Evolutionary conservation across 2,888 invertebrate species (phyloP).

Genomic region (Pollenia amentaria): DNA sequence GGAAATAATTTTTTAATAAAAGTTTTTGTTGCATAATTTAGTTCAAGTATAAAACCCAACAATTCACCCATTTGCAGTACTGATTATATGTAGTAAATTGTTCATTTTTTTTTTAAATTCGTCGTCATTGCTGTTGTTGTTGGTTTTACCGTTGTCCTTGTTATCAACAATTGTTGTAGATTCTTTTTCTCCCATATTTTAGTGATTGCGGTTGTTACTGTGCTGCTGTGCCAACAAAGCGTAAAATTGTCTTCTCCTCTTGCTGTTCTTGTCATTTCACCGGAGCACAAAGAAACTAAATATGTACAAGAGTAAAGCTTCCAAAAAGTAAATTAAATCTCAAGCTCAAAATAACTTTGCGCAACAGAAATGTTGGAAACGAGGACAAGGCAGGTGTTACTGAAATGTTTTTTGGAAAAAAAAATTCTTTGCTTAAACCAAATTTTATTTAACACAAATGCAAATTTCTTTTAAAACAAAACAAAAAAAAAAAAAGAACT

Average conservation of each 20-base stretch:
- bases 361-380: constrained; percentile 41
- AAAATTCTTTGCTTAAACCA: constrained; percentile 16
- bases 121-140: constrained; percentile 23
- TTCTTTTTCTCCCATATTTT: constrained; percentile 46
- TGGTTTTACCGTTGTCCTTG: constrained; percentile 55
- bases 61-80: constrained; percentile 3
- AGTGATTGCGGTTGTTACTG: constrained; percentile 61
- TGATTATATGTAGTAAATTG: constrained; percentile 25
- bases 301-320: constrained; percentile 61
- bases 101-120: constrained; percentile 37
- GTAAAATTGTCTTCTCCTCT: constrained; percentile 74
- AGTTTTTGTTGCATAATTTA: too few relatives aligned
- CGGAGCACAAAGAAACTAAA: constrained; percentile 38
- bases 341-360: constrained; percentile 58
- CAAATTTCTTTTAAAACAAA: constrained; percentile 53
- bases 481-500: constrained; percentile 23
- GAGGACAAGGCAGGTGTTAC: constrained; percentile 68
- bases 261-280: constrained; percentile 31
- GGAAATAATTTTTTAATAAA: too few relatives aligned
- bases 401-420: constrained; percentile 50
- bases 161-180: constrained; percentile 62
- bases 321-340: constrained; percentile 70
- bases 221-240: constrained; percentile 71
- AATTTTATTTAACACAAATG: constrained; percentile 59
- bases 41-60: background rate